Conservation (phyloP, 2,888 invertebrate species). For the Eilema depressum region DNA sequence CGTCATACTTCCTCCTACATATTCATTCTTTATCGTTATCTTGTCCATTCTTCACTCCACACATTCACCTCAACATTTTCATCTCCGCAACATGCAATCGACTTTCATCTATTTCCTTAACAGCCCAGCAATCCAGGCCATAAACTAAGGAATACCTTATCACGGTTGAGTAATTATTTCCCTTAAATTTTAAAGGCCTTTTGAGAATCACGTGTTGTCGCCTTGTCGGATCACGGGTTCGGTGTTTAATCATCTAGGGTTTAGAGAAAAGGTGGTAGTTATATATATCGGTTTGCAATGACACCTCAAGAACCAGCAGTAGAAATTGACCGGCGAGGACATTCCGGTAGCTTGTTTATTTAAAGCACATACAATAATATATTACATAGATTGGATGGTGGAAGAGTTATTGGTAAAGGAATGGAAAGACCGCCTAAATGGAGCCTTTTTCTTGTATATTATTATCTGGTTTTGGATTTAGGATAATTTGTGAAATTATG, state of each 20-base stretch:
- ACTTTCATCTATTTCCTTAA: background rate
- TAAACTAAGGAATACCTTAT: background rate
- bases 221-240: background rate
- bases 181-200: background rate
- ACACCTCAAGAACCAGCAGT: background rate
- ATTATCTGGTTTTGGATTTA: too few species aligned
- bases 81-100: background rate
- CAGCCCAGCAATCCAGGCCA: background rate
- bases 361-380: too few species aligned
- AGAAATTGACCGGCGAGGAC: background rate
- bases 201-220: background rate
- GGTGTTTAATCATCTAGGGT: background rate
- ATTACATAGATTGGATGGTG: too few species aligned
- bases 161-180: background rate
- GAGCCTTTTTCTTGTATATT: too few species aligned
- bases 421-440: background rate
- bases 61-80: background rate
- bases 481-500: too few species aligned
- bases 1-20: background rate
- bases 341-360: too few species aligned
- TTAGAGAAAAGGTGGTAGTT: background rate
- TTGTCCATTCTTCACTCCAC: background rate
- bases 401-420: background rate
- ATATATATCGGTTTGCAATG: background rate
- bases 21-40: background rate